phyloP scores from a whole-genome alignment of 2,888 invertebrate species.

The Brachycybe producta region DNA sequence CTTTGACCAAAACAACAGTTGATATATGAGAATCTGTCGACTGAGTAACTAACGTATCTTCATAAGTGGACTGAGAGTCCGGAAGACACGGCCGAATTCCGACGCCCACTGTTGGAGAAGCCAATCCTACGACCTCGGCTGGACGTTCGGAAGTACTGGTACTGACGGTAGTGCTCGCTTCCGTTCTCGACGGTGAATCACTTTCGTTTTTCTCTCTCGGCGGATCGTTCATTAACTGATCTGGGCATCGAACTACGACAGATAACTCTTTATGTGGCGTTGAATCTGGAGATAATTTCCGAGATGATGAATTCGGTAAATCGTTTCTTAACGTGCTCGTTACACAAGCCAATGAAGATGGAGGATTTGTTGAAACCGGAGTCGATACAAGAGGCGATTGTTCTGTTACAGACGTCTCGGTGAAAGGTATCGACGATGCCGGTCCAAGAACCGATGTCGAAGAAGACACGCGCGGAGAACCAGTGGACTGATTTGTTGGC shows the following conservation, averaged over 20 bases:
- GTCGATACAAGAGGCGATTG: neutral
- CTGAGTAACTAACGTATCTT: conserved; percentile 13
- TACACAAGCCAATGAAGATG: neutral
- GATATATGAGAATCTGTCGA: conserved; percentile 10
- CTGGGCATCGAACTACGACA: no score
- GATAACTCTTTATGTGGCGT: conserved; percentile 3
- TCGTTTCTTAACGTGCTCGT: neutral
- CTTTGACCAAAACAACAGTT: neutral
- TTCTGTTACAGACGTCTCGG: neutral
- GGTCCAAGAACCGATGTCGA: neutral
- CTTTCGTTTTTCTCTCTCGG: neutral
- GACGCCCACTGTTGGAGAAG: neutral
- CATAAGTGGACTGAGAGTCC: conserved; percentile 8
- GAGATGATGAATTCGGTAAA: neutral
- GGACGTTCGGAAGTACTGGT: conserved; percentile 5
- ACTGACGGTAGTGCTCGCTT: neutral
- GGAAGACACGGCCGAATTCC: conserved; percentile 5
- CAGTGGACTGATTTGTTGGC: conserved; percentile 4
- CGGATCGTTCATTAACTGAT: no score
- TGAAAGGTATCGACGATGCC: neutral
- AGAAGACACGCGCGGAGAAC: conserved; percentile 13
- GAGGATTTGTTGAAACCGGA: neutral
- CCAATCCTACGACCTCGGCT: neutral
- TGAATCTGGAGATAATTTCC: conserved; percentile 8
- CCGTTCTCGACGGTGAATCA: conserved; percentile 2